Conservation (phyloP, 2,113 vertebrate genomes). For the Lutjanus erythropterus region DNA sequence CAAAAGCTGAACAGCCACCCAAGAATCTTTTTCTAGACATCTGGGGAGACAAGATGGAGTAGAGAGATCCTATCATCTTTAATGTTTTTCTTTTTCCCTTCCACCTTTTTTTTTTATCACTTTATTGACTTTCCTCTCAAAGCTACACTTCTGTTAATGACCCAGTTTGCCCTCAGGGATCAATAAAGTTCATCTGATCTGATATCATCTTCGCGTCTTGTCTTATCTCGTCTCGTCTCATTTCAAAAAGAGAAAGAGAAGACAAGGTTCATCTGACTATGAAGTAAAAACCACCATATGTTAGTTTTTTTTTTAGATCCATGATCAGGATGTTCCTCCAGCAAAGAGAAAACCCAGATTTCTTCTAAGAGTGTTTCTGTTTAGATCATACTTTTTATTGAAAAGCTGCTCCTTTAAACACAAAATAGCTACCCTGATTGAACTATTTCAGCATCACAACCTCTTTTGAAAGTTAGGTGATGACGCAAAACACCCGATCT, state of each 20-base stretch:
- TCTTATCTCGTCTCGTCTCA: not conserved
- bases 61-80: not conserved
- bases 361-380: no score
- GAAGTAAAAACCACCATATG: not conserved
- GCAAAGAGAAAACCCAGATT: not conserved
- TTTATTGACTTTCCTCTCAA: not conserved
- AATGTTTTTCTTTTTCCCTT: not conserved
- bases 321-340: not conserved
- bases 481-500: not conserved
- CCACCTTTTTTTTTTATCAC: not conserved
- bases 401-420: not conserved
- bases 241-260: not conserved
- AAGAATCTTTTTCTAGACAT: not conserved
- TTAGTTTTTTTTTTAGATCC: not conserved
- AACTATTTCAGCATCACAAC: not conserved
- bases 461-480: not conserved
- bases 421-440: not conserved
- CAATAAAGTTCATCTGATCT: conserved; percentile 46
- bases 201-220: conserved; percentile 1
- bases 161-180: conserved; percentile 15
- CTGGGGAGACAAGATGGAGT: not conserved
- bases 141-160: not conserved
- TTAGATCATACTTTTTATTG: not conserved
- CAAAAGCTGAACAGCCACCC: not conserved
- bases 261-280: conserved; percentile 10